phyloP scores from a whole-genome alignment of 2,797 vertebrate genomes.

The Poliocrania exsul region DNA sequence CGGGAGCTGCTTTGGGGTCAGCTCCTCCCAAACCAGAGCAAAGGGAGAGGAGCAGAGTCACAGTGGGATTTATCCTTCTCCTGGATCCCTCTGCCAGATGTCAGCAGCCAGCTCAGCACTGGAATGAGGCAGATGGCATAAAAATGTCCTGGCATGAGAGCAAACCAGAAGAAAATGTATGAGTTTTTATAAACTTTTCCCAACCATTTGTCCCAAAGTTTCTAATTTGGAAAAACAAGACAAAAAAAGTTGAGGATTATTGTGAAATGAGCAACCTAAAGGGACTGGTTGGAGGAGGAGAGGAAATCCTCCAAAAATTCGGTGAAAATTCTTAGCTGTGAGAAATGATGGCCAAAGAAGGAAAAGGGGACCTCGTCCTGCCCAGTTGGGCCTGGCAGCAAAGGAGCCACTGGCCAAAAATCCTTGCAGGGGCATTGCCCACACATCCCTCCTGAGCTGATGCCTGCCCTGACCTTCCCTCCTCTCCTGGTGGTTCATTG shows the following conservation, averaged over 20 bases:
- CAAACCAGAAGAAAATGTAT: neutral
- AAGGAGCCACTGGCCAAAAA: neutral
- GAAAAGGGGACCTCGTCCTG: accelerated
- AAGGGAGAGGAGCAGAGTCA: neutral
- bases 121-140: accelerated
- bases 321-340: neutral
- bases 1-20: neutral
- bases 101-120: neutral
- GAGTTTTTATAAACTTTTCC: neutral
- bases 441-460: neutral
- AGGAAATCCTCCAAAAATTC: neutral
- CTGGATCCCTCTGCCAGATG: neutral
- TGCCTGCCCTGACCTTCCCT: neutral
- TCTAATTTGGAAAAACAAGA: neutral
- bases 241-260: accelerated
- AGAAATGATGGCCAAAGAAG: neutral
- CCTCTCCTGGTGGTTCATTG: neutral
- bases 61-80: accelerated
- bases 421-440: neutral
- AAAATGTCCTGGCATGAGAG: accelerated
- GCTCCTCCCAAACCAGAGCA: neutral
- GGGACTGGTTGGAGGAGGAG: neutral
- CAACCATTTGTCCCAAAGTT: neutral
- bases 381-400: accelerated
- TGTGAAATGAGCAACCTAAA: accelerated